Evolutionary conservation across 2,113 vertebrate species (phyloP), one percentile per base, ranked within the genome.

Genomic region (Oplegnathus fasciatus): DNA sequence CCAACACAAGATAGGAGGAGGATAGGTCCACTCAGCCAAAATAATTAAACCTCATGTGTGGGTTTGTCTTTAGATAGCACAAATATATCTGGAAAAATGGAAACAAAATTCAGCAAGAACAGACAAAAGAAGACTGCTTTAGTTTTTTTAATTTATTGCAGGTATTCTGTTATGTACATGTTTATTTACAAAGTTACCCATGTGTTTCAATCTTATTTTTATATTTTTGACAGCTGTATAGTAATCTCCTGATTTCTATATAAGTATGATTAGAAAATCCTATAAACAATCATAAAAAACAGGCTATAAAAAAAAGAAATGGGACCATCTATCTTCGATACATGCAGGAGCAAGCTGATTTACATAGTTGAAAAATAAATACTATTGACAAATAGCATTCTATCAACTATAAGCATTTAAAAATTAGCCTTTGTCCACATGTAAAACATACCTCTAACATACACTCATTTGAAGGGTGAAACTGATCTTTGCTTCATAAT

Each of bases 321-420:
- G 71, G 76, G 78, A 91, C 80, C 75, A 86, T 82, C 91, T 90
- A 91, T 88, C 78, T 83, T 89, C 87, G 57, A 89, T 85, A 91
- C 88, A 92, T 92, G 81, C 89, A 82, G 48, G 42, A 89, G 76
- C 74, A 85, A 89, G 87, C 69, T 75, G 74, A 86, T 95, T 93
- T 88, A 93, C 86, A 92, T 88, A 87, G 88, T 82, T 93, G 84
- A 88, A 87, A 93, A 96, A 96, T 96, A 96, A 96, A 96, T 96
- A 96, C 94, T 95, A 95, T 96, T 91, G 92, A 95, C 93, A 95
- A 91, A 89, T 74, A 91, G 88, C 86, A 92, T 89, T 93, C 85
- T 92, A 90, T 89, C 79, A 87, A 91, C 89, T 92, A 93, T 86
- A 86, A 88, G 83, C 80, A 84, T 90, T 87, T 86, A 66, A 74